A percentile compares a stretch with the other conserved stretches of the same genome.
These are phyloP conservation scores for Entomobrya proxima DNA, from an alignment of 2,888 invertebrate genomes.

Conservation along the genomic window DNA sequence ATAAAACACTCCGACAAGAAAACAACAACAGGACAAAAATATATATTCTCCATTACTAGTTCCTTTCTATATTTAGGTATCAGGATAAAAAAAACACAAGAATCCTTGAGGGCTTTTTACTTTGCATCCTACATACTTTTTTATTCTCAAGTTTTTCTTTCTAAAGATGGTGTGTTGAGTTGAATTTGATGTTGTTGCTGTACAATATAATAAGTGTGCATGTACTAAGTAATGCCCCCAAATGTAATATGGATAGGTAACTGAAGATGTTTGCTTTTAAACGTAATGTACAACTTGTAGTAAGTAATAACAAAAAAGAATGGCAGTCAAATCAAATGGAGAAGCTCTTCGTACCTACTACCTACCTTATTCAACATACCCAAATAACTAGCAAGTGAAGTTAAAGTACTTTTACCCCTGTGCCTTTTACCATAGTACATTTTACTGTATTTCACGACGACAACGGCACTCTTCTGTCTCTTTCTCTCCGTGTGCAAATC, in stretches of 20 bases:
- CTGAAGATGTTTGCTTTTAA: background rate
- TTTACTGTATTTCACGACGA: conserved; percentile 27
- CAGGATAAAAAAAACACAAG: conserved; percentile 44
- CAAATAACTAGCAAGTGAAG: conserved; percentile 9
- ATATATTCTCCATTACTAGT: background rate
- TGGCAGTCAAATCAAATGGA: conserved; percentile 27
- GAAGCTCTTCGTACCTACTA: background rate
- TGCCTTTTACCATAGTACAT: background rate
- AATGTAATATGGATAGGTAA: conserved; percentile 39
- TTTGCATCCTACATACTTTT: conserved; percentile 23
- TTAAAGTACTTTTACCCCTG: background rate
- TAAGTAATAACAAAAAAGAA: conserved; percentile 19
- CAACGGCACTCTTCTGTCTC: conserved; percentile 22
- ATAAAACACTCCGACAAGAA: conserved; percentile 24
- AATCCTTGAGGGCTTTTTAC: conserved; percentile 62
- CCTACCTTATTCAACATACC: background rate
- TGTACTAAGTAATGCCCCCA: conserved; percentile 31
- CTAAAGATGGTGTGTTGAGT: conserved; percentile 49
- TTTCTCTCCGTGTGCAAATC: conserved; percentile 34
- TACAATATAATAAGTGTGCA: background rate
- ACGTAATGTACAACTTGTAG: conserved; percentile 6
- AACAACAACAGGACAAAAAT: conserved; percentile 35
- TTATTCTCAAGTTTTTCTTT: conserved; percentile 25
- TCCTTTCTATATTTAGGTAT: conserved; percentile 46
- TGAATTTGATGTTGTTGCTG: conserved; percentile 9